A percentile compares a stretch with the other conserved stretches of the same genome.
Conservation (phyloP, 2,113 vertebrate species). For the Willisornis vidua region DNA sequence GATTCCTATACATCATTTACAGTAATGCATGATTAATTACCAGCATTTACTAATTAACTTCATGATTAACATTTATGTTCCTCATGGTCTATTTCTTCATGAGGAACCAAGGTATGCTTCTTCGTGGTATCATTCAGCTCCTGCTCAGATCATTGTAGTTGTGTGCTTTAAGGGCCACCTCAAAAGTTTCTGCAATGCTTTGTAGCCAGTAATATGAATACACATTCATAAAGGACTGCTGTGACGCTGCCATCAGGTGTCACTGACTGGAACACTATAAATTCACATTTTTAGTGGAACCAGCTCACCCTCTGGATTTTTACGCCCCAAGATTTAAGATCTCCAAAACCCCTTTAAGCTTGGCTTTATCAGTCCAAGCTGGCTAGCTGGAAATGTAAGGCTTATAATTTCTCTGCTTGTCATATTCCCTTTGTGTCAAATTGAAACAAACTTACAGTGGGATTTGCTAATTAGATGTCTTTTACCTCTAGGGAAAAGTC, state of each 20-base stretch:
- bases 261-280: not conserved
- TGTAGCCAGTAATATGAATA: not conserved
- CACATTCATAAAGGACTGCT: not conserved
- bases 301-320: conserved; percentile 20
- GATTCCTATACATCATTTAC: not conserved
- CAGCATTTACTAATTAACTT: conserved; percentile 27
- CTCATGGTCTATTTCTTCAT: not conserved
- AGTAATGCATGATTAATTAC: conserved; percentile 18
- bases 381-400: conserved; percentile 77
- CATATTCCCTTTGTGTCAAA: conserved; percentile 79
- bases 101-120: not conserved
- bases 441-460: conserved; percentile 69
- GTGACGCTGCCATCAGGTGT: not conserved
- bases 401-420: conserved; percentile 81
- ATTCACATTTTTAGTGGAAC: conserved; percentile 12
- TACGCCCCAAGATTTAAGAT: conserved; percentile 55
- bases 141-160: not conserved
- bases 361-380: conserved; percentile 75
- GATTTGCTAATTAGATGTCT: conserved; percentile 86
- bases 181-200: not conserved
- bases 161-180: not conserved
- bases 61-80: conserved; percentile 35
- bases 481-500: conserved; percentile 82
- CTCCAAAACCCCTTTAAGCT: conserved; percentile 25
- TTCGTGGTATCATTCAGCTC: not conserved